Conservation (phyloP, 2,113 vertebrate genomes). For the Megaptera novaeangliae region DNA sequence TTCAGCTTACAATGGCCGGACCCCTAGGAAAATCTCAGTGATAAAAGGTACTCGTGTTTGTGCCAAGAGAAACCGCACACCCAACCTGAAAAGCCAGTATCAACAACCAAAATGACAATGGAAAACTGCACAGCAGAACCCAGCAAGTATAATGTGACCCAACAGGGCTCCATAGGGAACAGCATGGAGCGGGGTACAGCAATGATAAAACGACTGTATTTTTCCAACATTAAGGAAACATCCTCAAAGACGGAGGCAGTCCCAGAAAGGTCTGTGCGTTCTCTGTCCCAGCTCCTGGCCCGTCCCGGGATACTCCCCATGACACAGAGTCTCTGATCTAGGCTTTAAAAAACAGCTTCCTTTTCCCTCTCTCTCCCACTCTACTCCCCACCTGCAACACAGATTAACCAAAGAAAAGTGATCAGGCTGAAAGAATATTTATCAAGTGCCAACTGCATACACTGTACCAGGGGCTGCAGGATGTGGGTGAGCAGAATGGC, state of each 20-base stretch:
- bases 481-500: neutral
- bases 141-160: neutral
- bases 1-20: neutral
- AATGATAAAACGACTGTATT: neutral
- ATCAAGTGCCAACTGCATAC: neutral
- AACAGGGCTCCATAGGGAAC: neutral
- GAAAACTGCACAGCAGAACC: slow-evolving; percentile 23
- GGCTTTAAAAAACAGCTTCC: neutral
- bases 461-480: neutral
- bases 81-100: slow-evolving; percentile 33
- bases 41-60: slow-evolving; percentile 34
- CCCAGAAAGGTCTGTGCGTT: neutral
- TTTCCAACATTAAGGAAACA: slow-evolving; percentile 5
- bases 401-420: neutral
- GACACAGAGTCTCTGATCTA: neutral
- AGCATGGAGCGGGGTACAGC: neutral
- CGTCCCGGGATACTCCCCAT: neutral
- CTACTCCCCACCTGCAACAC: neutral
- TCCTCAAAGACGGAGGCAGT: neutral
- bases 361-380: neutral
- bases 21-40: slow-evolving; percentile 20
- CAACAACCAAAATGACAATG: slow-evolving; percentile 40
- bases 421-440: neutral
- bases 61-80: slow-evolving; percentile 28
- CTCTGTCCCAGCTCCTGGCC: neutral